A percentile compares a stretch with the other conserved stretches of the same genome.
These are phyloP conservation scores for Drosophila azteca DNA, from an alignment of 1,140 invertebrate genomes.

Conservation along the genomic window DNA sequence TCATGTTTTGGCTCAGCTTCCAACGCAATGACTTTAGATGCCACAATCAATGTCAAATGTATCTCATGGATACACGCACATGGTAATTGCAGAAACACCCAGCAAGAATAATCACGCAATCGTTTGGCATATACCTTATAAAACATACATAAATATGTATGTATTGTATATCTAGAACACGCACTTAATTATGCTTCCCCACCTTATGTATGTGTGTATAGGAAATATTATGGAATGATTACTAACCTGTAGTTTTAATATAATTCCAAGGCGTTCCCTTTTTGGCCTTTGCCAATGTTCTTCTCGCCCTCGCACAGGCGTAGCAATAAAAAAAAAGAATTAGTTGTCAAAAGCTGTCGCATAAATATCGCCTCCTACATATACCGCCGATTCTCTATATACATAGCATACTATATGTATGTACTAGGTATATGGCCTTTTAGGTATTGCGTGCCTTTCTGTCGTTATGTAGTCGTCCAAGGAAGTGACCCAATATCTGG, in stretches of 20 bases:
- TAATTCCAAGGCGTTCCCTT: constrained; percentile 53
- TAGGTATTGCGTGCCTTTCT: constrained; percentile 54
- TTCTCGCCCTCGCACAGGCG: constrained; percentile 17
- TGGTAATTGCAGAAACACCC: constrained; percentile 28
- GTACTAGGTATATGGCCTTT: no score
- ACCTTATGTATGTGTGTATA: background rate
- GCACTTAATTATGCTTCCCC: constrained; percentile 9
- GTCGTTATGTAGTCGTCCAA: constrained; percentile 50
- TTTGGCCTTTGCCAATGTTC: constrained; percentile 35
- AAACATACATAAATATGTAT: background rate
- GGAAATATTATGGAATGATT: constrained; percentile 21
- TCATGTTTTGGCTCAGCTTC: constrained; percentile 8
- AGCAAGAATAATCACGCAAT: constrained; percentile 17
- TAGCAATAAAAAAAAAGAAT: constrained; percentile 57
- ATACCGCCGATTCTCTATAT: constrained; percentile 47
- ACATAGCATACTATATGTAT: constrained; percentile 33
- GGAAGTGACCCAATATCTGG: constrained; percentile 45
- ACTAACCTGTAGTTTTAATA: constrained; percentile 54
- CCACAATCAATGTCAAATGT: constrained; percentile 52
- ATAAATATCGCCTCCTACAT: constrained; percentile 65
- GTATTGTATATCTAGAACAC: constrained; percentile 5
- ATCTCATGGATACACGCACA: constrained; percentile 28
- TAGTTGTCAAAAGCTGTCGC: constrained; percentile 61
- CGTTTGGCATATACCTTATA: background rate
- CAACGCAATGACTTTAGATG: constrained; percentile 34